A percentile compares a stretch with the other conserved stretches of the same genome.
Conservation (phyloP, 2,113 vertebrate genomes). For the Sterna hirundo region DNA sequence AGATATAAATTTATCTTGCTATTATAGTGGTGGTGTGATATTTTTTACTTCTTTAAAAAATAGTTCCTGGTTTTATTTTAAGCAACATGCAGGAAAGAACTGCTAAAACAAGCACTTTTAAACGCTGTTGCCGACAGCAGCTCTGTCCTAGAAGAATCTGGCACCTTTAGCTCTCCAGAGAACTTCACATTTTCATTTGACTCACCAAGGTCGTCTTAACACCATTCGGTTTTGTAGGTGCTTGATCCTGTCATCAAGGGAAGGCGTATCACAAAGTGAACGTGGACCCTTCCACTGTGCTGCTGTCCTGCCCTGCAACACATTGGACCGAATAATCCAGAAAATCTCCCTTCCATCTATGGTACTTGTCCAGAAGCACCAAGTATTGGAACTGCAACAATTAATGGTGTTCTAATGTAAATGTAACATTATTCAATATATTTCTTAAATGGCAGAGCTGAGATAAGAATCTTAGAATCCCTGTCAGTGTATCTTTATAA, state of each 20-base stretch:
- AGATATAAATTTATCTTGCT: not conserved
- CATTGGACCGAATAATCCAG: not conserved
- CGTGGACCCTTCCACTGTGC: not conserved
- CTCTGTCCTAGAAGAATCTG: not conserved
- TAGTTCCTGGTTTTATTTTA: not conserved
- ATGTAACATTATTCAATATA: not conserved
- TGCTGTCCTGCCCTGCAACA: not conserved
- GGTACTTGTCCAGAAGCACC: not conserved
- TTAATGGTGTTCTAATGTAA: not conserved
- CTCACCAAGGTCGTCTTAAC: not conserved
- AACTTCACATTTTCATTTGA: not conserved
- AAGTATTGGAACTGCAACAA: not conserved
- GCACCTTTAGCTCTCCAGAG: not conserved
- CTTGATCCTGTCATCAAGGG: not conserved
- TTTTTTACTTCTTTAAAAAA: not conserved
- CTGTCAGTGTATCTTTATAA: not conserved
- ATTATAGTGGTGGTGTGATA: not conserved
- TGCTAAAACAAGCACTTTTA: not conserved
- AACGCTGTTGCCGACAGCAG: not conserved
- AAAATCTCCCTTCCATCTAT: not conserved
- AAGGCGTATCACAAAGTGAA: not conserved
- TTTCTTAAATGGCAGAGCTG: not conserved
- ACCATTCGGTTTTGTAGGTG: not conserved
- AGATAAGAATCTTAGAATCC: not conserved
- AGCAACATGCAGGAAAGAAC: not conserved